Base-by-base conservation (phyloP, 1,140 invertebrate genomes). In the Himalopsyche phryganea region DNA sequence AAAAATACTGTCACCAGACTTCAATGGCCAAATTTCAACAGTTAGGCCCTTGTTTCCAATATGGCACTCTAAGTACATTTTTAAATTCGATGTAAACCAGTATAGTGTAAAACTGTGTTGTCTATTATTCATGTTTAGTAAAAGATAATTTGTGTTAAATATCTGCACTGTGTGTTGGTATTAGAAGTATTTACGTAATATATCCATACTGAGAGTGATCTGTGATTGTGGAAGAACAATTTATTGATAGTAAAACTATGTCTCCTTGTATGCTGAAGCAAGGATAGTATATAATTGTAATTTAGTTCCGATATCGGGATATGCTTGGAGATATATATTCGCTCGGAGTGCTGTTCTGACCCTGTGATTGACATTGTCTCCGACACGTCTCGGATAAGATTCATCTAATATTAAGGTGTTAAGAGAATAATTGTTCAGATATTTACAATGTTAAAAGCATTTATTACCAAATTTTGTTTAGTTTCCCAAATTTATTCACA, bases 171-270 rank as follows among this genome's bases (percentile, higher is more conserved):
- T n/a, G n/a, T n/a, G n/a, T n/a, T n/a, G n/a, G n/a, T n/a, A n/a
- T n/a, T n/a, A n/a, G n/a, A n/a, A n/a, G n/a, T n/a, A n/a, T n/a
- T n/a, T n/a, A 19, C 36, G 13, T 33, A 51, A 45, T 53, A 23
- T 20, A 54, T 47, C 46, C 46, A 46, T 19, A 35, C 49, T 53
- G 46, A 23, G 38, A 18, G 19, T 28, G 50, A 60, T 60, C 46
- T 47, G 58, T 53, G 58, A 60, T 55, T 60, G 58, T 60, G 58
- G 55, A 55, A 44, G 58, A 60, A 55, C 58, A 55, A 54, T 60
- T 28, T 60, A 54, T 59, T 33, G 35, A 59, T 59, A 59, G 33
- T 46, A 40, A 15, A 48, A 56, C 20, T 48, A 56, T 48, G 38
- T 57, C 33, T 49, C 35, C 36, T 10, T 40, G 19, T 49, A 56